phyloP scores from a whole-genome alignment of 2,797 vertebrate genomes.

The Luscinia luscinia region DNA sequence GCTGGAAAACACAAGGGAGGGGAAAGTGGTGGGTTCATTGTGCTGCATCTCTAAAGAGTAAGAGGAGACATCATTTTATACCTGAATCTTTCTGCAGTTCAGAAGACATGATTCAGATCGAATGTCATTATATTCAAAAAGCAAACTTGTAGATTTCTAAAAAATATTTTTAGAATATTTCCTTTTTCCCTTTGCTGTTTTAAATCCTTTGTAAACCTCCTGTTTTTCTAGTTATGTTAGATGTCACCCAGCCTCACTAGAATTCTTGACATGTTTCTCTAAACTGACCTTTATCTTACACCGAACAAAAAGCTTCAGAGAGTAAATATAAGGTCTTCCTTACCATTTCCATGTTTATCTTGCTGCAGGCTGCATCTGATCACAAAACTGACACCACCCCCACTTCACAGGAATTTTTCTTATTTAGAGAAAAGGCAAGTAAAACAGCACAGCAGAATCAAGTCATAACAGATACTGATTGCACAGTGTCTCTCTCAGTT shows the following conservation, averaged over 20 bases:
- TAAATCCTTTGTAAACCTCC: not conserved
- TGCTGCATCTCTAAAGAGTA: not conserved
- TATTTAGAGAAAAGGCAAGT: conserved; percentile 8
- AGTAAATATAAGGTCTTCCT: conserved; percentile 28
- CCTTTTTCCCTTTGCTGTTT: not conserved
- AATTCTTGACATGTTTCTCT: conserved; percentile 32
- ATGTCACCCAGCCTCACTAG: not conserved
- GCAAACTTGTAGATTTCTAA: not conserved
- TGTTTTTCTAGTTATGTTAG: not conserved
- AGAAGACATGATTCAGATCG: not conserved
- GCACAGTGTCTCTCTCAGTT: not conserved
- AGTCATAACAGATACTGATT: conserved; percentile 7
- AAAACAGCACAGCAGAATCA: not conserved
- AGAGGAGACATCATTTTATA: not conserved
- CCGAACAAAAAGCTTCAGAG: conserved; percentile 14
- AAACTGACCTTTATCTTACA: conserved; percentile 36
- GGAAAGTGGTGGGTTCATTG: not conserved
- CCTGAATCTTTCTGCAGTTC: not conserved
- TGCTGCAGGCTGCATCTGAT: conserved; percentile 35
- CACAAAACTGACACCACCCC: conserved; percentile 13
- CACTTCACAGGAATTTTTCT: not conserved
- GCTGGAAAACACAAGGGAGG: not conserved
- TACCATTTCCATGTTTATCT: conserved; percentile 25
- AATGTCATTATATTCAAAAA: not conserved
- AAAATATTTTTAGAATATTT: not conserved